These are phyloP conservation scores for Rallus limicola DNA, from an alignment of 2,113 vertebrate genomes.

Conservation along the genomic window DNA sequence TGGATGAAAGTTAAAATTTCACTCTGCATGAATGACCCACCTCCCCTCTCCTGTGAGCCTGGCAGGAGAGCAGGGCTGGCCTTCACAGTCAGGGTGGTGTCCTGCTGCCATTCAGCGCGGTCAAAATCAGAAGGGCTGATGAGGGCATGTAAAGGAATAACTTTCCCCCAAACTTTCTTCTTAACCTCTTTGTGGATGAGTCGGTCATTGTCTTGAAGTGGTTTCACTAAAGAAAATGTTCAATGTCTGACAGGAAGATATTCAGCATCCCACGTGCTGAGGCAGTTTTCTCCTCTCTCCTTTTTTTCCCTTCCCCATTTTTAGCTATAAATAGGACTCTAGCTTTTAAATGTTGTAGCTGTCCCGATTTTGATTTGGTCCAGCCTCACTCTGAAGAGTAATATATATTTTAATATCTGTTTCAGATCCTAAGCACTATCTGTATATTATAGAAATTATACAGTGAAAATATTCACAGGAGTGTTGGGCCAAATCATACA, in stretches of 20 bases:
- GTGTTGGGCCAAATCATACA: neutral
- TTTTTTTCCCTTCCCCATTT: neutral
- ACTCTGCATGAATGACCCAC: neutral
- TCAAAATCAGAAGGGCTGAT: neutral
- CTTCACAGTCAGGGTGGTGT: neutral
- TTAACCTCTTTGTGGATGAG: neutral
- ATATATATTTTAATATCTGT: conserved; percentile 21
- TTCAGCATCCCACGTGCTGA: neutral
- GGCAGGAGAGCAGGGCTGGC: neutral
- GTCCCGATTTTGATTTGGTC: neutral
- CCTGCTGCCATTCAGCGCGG: neutral
- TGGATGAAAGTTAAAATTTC: neutral
- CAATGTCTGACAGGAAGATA: neutral
- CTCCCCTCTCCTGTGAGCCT: neutral
- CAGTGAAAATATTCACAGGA: neutral
- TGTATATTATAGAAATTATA: neutral
- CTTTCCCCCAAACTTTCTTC: neutral
- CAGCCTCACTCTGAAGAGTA: neutral
- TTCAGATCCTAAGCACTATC: neutral
- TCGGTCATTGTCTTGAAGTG: neutral
- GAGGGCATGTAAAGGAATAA: neutral
- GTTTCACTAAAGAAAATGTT: neutral
- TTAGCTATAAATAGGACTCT: neutral
- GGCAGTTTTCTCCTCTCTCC: neutral
- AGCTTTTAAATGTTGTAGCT: neutral